Conservation (phyloP, 2,888 invertebrate species). For the Vandiemenella viatica region DNA sequence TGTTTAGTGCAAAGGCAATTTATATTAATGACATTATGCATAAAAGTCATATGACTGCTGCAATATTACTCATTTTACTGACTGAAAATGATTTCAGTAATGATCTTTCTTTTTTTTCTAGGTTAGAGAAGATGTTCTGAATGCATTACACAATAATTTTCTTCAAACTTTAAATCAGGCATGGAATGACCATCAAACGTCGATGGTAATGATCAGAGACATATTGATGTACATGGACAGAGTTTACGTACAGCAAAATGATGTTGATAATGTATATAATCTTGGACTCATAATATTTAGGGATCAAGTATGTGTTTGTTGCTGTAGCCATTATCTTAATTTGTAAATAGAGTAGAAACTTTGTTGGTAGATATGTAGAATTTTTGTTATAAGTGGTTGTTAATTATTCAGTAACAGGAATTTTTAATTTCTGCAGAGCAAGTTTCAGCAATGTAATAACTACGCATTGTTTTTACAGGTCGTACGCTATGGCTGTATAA, state of each 20-base stretch:
- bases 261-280: slow-evolving; percentile 98
- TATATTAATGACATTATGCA: too few relatives aligned
- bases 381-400: too few relatives aligned
- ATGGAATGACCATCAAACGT: slow-evolving; percentile 99
- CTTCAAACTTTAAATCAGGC: slow-evolving; percentile 90
- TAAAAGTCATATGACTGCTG: too few relatives aligned
- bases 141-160: slow-evolving; percentile 90
- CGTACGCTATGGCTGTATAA: slow-evolving; percentile 87
- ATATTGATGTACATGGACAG: slow-evolving; percentile 99
- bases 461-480: slow-evolving; percentile 46
- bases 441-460: too few relatives aligned
- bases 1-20: too few relatives aligned
- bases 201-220: slow-evolving; percentile 99
- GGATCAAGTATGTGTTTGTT: slow-evolving; percentile 76
- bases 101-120: slow-evolving; percentile 33
- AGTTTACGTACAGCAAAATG: slow-evolving; percentile 96
- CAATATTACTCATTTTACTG: too few relatives aligned
- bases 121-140: slow-evolving; percentile 87
- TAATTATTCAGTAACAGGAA: too few relatives aligned
- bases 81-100: too few relatives aligned
- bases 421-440: too few relatives aligned
- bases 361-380: too few relatives aligned
- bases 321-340: too few relatives aligned
- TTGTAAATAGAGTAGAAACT: too few relatives aligned
- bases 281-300: slow-evolving; percentile 94